These are phyloP conservation scores for Mus musculus DNA, from an alignment of 2,113 vertebrate species.

Conservation along the genomic window GRCm39 chr3:146754501-146755000, in stretches of 20 bases:
- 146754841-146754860: not conserved
- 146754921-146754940: not conserved
- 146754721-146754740: not conserved
- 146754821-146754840: not conserved
- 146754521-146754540: no score
- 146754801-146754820: not conserved
- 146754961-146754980: not conserved
- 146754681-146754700: not conserved
- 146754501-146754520: no score
- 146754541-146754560: no score
- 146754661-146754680: not conserved
- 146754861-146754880: not conserved
- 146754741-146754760: not conserved
- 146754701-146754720: not conserved
- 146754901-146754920: not conserved
- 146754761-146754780: not conserved
- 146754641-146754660: not conserved
- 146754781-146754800: not conserved
- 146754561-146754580: no score
- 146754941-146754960: not conserved
- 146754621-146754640: not conserved
- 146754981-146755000: not conserved
- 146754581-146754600: no score
- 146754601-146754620: no score
- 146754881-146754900: not conserved